Percentiles rank a stretch among this genome's conserved stretches.
phyloP scores from a whole-genome alignment of 2,113 vertebrate species.

The Tor tambroides region DNA sequence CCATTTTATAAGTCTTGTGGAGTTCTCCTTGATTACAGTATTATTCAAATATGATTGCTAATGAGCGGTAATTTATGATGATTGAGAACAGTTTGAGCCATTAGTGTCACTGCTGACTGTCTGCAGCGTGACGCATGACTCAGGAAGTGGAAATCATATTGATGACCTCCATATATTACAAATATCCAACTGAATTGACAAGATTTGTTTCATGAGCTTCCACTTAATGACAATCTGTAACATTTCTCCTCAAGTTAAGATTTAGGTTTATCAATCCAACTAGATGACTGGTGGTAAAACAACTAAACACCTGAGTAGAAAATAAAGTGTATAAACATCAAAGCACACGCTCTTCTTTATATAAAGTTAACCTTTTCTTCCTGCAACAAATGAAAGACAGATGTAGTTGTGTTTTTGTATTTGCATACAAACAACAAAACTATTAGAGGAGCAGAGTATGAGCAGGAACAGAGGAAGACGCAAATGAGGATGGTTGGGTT shows the following conservation, averaged over 20 bases:
- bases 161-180: conserved; percentile 57
- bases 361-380: background rate
- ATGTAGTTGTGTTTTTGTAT: background rate
- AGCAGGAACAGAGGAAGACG: conserved; percentile 24
- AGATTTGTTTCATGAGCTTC: conserved; percentile 33
- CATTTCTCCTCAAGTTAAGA: background rate
- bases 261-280: background rate
- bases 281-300: too few species aligned
- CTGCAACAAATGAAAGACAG: background rate
- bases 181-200: conserved; percentile 14
- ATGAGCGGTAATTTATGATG: conserved; percentile 65
- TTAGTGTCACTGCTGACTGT: conserved; percentile 60
- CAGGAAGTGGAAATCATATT: conserved; percentile 61
- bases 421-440: conserved; percentile 34
- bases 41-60: conserved; percentile 72
- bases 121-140: conserved; percentile 47
- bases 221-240: background rate
- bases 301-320: background rate
- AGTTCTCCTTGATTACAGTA: conserved; percentile 63
- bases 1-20: conserved; percentile 60
- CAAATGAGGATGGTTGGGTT: conserved; percentile 41
- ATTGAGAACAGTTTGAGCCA: conserved; percentile 65
- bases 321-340: background rate
- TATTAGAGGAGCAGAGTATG: conserved; percentile 17
- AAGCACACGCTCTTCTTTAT: background rate